Evolutionary conservation across 2,888 invertebrate species (phyloP).

Genomic region (Gisinianus flammeolus): DNA sequence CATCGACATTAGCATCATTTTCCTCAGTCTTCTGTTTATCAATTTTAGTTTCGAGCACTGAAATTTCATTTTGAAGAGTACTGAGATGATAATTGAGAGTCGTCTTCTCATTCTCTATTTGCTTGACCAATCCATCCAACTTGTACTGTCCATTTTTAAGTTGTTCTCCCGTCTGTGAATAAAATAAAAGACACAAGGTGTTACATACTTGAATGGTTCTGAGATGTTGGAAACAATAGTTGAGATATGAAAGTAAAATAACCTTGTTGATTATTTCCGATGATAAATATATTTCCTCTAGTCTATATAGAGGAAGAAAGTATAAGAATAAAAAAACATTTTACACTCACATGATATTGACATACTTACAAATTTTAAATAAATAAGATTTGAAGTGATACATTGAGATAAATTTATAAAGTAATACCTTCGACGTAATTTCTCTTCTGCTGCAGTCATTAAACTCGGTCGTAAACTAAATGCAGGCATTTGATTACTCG

Average conservation of each 20-base stretch:
- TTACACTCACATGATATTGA: no score
- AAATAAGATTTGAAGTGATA: no score
- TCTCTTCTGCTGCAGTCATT: slow-evolving; percentile 94
- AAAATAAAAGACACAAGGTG: slow-evolving; percentile 13
- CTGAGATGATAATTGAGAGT: slow-evolving; percentile 52
- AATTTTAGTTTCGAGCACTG: slow-evolving; percentile 52
- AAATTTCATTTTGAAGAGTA: slow-evolving; percentile 50
- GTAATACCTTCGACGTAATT: slow-evolving; percentile 80
- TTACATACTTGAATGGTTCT: background rate
- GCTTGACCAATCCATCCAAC: slow-evolving; percentile 77
- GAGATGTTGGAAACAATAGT: background rate
- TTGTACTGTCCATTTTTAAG: slow-evolving; percentile 63
- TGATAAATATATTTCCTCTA: slow-evolving; percentile 62
- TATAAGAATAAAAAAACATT: no score
- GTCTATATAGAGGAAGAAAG: no score
- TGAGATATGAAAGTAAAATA: background rate
- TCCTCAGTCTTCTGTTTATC: slow-evolving; percentile 79
- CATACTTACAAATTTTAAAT: no score
- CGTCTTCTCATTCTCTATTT: slow-evolving; percentile 76
- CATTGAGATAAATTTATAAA: no score
- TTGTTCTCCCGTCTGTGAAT: slow-evolving; percentile 51
- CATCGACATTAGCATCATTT: slow-evolving; percentile 88
- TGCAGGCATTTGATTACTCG: slow-evolving; percentile 28
- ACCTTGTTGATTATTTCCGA: slow-evolving; percentile 54
- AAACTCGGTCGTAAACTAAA: slow-evolving; percentile 81